A percentile compares a stretch with the other conserved stretches of the same genome.
phyloP scores from a whole-genome alignment of 2,888 invertebrate genomes.

The Entomobrya proxima region DNA sequence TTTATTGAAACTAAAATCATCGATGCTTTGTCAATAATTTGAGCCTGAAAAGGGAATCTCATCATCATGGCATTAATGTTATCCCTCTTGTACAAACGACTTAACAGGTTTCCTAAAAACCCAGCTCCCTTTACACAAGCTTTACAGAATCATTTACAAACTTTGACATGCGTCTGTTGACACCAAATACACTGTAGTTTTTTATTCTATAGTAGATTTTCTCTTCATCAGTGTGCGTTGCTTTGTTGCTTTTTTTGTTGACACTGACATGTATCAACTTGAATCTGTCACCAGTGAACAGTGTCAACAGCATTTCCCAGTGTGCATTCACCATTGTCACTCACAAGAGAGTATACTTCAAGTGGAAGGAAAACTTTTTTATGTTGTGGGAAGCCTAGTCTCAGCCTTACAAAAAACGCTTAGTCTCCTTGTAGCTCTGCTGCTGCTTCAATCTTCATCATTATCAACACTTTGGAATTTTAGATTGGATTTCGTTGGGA shows the following conservation, averaged over 20 bases:
- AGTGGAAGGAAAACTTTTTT: constrained; percentile 34
- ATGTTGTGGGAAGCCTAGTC: neutral
- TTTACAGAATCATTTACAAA: too few species aligned
- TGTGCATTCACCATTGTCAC: constrained; percentile 29
- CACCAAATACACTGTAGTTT: neutral
- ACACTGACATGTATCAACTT: constrained; percentile 51
- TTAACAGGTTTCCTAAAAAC: neutral
- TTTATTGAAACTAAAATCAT: neutral
- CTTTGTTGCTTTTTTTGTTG: constrained; percentile 27
- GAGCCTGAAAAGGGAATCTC: neutral
- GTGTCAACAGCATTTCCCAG: constrained; percentile 36
- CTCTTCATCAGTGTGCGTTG: neutral
- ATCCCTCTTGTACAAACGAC: too few species aligned
- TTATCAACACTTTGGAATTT: neutral
- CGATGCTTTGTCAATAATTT: neutral
- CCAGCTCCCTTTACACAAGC: too few species aligned
- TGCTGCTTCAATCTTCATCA: neutral
- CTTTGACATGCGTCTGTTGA: neutral
- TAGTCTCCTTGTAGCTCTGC: neutral
- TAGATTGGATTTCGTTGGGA: constrained; percentile 25
- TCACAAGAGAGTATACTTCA: constrained; percentile 4
- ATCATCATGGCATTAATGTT: neutral
- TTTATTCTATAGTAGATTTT: neutral
- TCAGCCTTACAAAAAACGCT: neutral
- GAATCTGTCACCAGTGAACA: constrained; percentile 49